These are phyloP conservation scores for Eospalax fontanierii DNA, from an alignment of 2,797 vertebrate species.

Conservation along the genomic window DNA sequence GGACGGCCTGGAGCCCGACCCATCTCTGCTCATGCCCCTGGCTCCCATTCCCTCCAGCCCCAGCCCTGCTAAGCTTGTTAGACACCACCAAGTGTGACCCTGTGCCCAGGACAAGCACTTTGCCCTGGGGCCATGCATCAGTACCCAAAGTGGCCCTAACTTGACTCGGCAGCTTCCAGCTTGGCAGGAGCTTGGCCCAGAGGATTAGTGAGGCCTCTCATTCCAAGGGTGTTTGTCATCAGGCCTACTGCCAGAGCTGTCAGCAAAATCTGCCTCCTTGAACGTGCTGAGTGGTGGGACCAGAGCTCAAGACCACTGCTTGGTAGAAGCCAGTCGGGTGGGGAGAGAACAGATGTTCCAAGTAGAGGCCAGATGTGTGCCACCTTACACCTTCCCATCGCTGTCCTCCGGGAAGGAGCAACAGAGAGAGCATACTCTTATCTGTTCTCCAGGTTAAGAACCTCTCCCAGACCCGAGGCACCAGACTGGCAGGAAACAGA, in stretches of 20 bases:
- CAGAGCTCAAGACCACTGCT: not conserved
- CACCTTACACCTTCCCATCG: not conserved
- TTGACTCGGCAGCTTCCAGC: constrained; percentile 64
- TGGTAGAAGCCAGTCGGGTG: not conserved
- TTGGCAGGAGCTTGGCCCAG: constrained; percentile 50
- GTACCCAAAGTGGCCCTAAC: constrained; percentile 56
- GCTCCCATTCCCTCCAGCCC: not conserved
- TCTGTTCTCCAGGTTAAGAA: not conserved
- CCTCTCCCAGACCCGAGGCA: not conserved
- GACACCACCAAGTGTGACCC: not conserved
- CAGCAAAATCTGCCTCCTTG: constrained; percentile 81
- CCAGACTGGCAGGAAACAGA: not conserved
- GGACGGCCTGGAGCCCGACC: not conserved
- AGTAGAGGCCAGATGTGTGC: not conserved
- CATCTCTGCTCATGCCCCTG: not conserved
- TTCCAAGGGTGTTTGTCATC: constrained; percentile 78
- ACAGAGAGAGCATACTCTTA: not conserved
- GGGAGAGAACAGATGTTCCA: not conserved
- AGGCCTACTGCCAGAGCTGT: constrained; percentile 69
- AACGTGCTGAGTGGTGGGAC: constrained; percentile 44
- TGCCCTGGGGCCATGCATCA: not conserved
- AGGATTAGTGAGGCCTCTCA: constrained; percentile 54
- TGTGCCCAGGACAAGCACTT: not conserved
- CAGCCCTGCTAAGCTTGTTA: not conserved
- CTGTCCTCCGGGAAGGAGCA: fast-evolving